These are phyloP conservation scores for Aricia agestis DNA, from an alignment of 1,140 invertebrate genomes.

Conservation along the genomic window DNA sequence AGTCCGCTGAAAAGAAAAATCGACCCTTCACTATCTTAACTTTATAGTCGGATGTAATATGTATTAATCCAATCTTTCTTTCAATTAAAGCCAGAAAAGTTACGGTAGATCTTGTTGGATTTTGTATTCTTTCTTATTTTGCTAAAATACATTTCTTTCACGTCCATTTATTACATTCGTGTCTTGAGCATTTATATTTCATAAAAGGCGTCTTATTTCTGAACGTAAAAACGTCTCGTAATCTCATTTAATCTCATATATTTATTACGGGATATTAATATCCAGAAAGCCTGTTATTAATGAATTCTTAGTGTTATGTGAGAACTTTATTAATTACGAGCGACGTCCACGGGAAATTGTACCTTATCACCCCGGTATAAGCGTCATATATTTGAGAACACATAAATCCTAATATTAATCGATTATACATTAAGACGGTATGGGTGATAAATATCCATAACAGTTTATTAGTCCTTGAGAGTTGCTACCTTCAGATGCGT, in stretches of 20 bases:
- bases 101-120: not conserved
- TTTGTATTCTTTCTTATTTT: not conserved
- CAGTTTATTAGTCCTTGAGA: not conserved
- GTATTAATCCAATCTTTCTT: not conserved
- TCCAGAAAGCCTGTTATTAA: slow-evolving; percentile 12
- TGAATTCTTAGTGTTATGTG: slow-evolving; percentile 7
- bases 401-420: not conserved
- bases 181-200: slow-evolving; percentile 3
- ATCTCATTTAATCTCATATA: not conserved
- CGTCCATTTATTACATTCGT: not conserved
- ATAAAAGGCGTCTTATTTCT: not conserved
- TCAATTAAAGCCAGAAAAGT: not conserved
- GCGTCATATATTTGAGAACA: not conserved
- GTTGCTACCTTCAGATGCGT: not conserved
- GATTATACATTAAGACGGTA: not conserved
- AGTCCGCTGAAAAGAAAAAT: not conserved
- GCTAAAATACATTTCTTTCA: not conserved
- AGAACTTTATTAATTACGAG: slow-evolving; percentile 7
- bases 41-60: not conserved
- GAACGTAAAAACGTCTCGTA: not conserved
- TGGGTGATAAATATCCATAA: not conserved
- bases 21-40: not conserved
- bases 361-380: not conserved
- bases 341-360: not conserved
- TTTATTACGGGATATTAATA: slow-evolving; percentile 11